Evolutionary conservation across 1,140 invertebrate species (phyloP), one percentile per base, ranked within the genome.

Genomic region (Probaryconus sp.): DNA sequence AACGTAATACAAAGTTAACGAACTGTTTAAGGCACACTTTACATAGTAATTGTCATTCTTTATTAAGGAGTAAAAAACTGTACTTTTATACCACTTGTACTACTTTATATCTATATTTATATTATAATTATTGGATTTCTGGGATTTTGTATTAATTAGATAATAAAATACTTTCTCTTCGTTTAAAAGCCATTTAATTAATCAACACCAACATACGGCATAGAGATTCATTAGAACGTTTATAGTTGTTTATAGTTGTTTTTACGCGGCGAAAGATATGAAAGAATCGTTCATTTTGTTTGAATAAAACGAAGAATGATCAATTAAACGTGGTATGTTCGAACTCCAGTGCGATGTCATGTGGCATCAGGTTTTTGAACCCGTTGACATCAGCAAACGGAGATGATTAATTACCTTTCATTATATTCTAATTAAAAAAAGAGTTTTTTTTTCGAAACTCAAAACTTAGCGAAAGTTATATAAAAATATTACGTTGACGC

Each of bases 241-340:
- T n/a, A n/a, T n/a, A 37, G 38, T 43, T 18, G 61, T 30, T 45
- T 37, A 45, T 38, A n/a, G 45, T 68, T 56, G 43, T 58, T 68
- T 43, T 63, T 71, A 43, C 35, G 17, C 14, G 51, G 51, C 13
- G 14, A 65, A 21, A 35, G 18, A 58, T 16, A 30, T 51, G 45
- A 61, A 43, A 43, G 60, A 53, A 35, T 58, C 16, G 48, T 30
- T 50, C 43, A 24, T 45, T 35, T 10, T 24, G 18, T 35, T 43
- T 20, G 55, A 56, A 61, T 69, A 50, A 50, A 75, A 60, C 20
- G 31, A 47, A 56, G 17, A 58, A 64, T 55, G 53, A 61, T 70
- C 65, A 72, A 76, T 76, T 76, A 76, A 71, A 68, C 24, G 38
- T 33, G 43, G 42, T 20, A 40, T 50, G 65, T 55, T 40, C 20